Base-by-base conservation (phyloP, 2,888 invertebrate genomes). In the Xanthostigma xanthostigma region DNA sequence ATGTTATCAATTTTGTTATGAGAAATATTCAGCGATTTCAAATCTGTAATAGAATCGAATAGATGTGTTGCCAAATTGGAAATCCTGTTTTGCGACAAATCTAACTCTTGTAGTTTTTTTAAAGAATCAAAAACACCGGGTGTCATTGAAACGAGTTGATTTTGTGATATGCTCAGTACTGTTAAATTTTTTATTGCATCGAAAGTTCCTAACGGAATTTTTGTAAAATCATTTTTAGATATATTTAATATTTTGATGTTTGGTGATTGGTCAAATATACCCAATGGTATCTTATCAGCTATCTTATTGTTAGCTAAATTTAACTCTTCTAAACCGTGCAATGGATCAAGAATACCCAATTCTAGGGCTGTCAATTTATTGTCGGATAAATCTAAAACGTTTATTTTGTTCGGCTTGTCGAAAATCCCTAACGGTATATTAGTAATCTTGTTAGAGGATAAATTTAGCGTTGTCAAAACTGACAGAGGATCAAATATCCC, bases 341-440 rank as follows among this genome's bases (percentile, higher is more conserved):
- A 48, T 40, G 52, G 46, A 50, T 59, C 59, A 34, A 59, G 56
- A 33, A 54, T 39, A 10, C 57, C 57, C 9, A 54, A 35, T 41
- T 48, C 36, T 9, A 59, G 42, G 11, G 17, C 14, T 11, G 42
- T 34, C 36, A 59, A 41, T 9, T 45, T 48, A 44, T 59, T 59
- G 36, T 56, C 39, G 44, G 50, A 52, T 38, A 58, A 49, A 48
- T 51, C 49, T 36, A 58, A 49, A 34, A 45, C 41, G 46, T 46
- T 45, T 36, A 58, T 44, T 33, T 50, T 49, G 45, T 41, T 47
- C 42, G 54, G 45, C 38, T 51, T 49, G 42, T 56, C 57, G 35
- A 57, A 48, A 9, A 54, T 50, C 10, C 57, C 58, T 17, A 55
- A 36, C 40, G 51, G 44, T 12, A 57, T 43, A 34, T 53, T 38